Evolutionary conservation across 2,888 invertebrate species (phyloP).

Genomic region (Silvanus unidentatus): DNA sequence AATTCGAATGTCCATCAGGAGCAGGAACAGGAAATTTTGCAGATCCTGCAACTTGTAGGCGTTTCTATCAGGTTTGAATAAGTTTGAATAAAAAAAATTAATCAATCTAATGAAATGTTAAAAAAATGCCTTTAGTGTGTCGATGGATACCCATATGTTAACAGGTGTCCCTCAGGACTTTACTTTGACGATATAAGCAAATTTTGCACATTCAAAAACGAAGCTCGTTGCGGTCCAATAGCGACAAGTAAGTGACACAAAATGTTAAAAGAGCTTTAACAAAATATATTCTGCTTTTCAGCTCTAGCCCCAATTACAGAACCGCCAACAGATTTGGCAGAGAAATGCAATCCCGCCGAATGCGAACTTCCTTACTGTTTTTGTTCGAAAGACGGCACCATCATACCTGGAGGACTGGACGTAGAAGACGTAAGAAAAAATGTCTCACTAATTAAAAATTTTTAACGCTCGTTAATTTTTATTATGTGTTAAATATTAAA

Average conservation of each 20-base stretch:
- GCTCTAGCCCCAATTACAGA: constrained; percentile 79
- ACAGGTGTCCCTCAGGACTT: constrained; percentile 83
- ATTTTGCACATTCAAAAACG: constrained; percentile 83
- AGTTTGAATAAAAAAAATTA: neutral
- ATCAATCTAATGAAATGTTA: neutral
- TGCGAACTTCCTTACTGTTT: constrained; percentile 85
- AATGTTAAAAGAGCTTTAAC: too few relatives aligned
- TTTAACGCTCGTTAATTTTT: too few relatives aligned
- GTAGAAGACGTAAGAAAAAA: constrained; percentile 72
- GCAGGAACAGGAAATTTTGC: constrained; percentile 84
- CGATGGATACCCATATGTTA: constrained; percentile 80
- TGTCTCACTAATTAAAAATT: too few relatives aligned
- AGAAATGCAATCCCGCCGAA: constrained; percentile 67
- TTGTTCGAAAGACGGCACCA: constrained; percentile 86
- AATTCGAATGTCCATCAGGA: constrained; percentile 75
- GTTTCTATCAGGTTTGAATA: constrained; percentile 88
- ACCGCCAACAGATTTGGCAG: constrained; percentile 71
- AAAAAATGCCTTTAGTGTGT: constrained; percentile 62
- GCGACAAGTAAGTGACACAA: constrained; percentile 66
- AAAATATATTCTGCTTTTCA: too few relatives aligned
- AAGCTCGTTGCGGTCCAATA: constrained; percentile 86
- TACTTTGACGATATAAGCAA: constrained; percentile 88
- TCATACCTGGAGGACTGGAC: constrained; percentile 77
- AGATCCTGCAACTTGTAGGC: constrained; percentile 79
- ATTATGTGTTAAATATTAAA: too few relatives aligned